Base-by-base conservation (phyloP, 1,140 invertebrate species). In the Eurosta solidaginis region DNA sequence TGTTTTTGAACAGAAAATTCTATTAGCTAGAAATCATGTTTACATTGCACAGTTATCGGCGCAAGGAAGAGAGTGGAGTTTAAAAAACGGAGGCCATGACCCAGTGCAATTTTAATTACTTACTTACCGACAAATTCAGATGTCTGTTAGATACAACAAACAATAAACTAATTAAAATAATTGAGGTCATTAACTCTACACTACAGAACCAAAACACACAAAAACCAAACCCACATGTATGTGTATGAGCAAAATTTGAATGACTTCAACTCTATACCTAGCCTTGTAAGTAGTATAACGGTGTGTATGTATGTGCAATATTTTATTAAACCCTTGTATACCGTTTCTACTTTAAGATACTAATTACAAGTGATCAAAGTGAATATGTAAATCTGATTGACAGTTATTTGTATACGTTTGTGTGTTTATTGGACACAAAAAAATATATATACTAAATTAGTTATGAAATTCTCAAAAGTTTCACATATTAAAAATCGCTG, bases 121-220 rank as follows among this genome's bases (percentile, higher is more conserved):
- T n/a, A 68, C 27, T 68, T 40, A 40, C 33, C 33, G 33, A 33
- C 59, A 27, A 68, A 40, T 40, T 42, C 7, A 20, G 27, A 17
- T 36, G 54, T 29, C 33, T 59, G 59, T 68, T 68, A 68, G 40
- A 33, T 40, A 68, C 17, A 68, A 40, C 59, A 40, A 68, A 68
- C 59, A 40, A 33, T 68, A 68, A 68, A 40, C 59, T 17, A 68
- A 68, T 68, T 68, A 68, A 68, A 40, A 40, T 68, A 68, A 68
- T 68, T 68, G 59, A 40, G 40, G 59, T 68, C 27, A 40, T 68
- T 68, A 68, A 52, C 49, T 22, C 5, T n/a, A n/a, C 22, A 25
- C 25, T 52, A 47, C 7, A 47, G 3, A 14, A n/a, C n/a, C 1
- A 47, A 47, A 47, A 47, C 14, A 47, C 14, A 7, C 50, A 54